phyloP scores from a whole-genome alignment of 2,113 vertebrate genomes.

The Lontra canadensis region DNA sequence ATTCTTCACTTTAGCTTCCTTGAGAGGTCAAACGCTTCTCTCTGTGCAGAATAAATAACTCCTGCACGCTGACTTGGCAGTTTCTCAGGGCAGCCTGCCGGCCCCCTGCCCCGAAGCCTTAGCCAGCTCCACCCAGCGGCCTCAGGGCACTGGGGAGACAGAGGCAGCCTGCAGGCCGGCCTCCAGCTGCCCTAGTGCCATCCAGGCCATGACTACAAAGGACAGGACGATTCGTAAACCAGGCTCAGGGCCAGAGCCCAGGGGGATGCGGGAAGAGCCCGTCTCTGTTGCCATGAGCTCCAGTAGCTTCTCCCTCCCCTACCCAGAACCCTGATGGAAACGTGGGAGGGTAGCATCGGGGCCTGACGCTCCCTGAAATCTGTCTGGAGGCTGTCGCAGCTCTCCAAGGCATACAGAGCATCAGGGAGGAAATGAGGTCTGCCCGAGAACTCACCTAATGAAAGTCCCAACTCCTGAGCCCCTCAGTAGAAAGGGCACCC shows the following conservation, averaged over 20 bases:
- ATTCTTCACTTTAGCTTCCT: slow-evolving; percentile 54
- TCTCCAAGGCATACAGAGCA: not conserved
- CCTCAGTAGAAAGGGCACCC: fast-evolving
- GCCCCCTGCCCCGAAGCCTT: not conserved
- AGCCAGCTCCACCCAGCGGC: not conserved
- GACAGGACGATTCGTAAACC: not conserved
- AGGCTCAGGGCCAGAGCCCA: not conserved
- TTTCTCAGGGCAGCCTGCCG: not conserved
- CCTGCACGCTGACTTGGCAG: not conserved
- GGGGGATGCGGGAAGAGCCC: not conserved
- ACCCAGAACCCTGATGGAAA: not conserved
- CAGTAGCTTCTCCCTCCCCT: not conserved
- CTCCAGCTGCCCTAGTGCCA: not conserved
- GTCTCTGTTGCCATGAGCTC: fast-evolving
- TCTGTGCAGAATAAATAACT: slow-evolving; percentile 46
- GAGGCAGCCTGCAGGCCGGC: not conserved
- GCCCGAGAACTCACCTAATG: not conserved
- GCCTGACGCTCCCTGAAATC: fast-evolving
- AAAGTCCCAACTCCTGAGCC: fast-evolving
- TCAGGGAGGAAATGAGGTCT: not conserved
- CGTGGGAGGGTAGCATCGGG: fast-evolving
- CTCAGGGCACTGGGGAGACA: not conserved
- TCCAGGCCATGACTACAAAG: not conserved
- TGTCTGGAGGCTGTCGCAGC: fast-evolving
- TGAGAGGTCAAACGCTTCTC: slow-evolving; percentile 7